These are phyloP conservation scores for Scaptomyza polygonia DNA, from an alignment of 2,888 invertebrate genomes.

Conservation along the genomic window DNA sequence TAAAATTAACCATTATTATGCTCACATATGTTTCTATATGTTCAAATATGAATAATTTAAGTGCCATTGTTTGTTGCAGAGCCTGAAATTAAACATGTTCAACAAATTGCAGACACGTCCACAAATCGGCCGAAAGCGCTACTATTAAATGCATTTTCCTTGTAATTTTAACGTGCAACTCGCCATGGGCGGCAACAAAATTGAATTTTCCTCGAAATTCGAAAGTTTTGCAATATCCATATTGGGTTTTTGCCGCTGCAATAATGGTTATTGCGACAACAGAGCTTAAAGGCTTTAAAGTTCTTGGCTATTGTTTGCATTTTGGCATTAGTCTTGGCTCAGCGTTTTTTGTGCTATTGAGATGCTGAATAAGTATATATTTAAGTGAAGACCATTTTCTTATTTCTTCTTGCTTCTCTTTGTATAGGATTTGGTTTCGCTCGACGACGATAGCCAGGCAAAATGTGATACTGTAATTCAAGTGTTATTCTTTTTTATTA, in stretches of 20 bases:
- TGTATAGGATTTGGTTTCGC: not conserved
- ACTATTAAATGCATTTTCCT: too few relatives aligned
- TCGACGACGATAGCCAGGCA: not conserved
- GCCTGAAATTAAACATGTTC: too few relatives aligned
- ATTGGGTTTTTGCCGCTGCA: not conserved
- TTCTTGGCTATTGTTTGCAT: not conserved
- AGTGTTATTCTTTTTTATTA: not conserved
- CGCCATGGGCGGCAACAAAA: not conserved
- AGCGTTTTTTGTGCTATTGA: too few relatives aligned
- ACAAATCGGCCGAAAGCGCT: too few relatives aligned
- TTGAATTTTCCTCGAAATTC: not conserved
- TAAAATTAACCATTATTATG: not conserved
- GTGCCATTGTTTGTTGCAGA: too few relatives aligned
- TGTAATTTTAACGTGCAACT: too few relatives aligned
- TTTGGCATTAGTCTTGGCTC: not conserved
- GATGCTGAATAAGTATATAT: not conserved
- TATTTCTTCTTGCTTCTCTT: too few relatives aligned
- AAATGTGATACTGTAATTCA: not conserved
- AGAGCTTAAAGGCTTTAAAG: not conserved
- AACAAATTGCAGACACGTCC: too few relatives aligned
- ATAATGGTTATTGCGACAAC: too few relatives aligned
- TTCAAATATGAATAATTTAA: too few relatives aligned
- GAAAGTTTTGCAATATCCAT: not conserved
- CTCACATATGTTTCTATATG: not conserved
- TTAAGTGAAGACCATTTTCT: not conserved